These are phyloP conservation scores for Boulengeromyrus knoepffleri DNA, from an alignment of 2,113 vertebrate genomes.

Conservation along the genomic window DNA sequence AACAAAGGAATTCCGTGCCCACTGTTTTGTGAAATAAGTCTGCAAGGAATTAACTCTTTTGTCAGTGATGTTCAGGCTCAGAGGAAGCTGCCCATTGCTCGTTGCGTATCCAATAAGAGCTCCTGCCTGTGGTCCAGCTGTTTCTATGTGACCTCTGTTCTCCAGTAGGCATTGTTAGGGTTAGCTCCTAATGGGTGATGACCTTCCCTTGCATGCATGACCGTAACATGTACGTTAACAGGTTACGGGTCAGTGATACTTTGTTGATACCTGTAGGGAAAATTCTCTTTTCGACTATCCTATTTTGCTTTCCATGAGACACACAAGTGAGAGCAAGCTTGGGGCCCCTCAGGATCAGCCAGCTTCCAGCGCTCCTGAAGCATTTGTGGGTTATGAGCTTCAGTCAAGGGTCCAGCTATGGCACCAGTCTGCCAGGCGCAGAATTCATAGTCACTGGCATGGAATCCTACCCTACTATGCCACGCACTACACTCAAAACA, in stretches of 20 bases:
- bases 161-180: neutral
- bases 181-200: neutral
- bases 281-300: neutral
- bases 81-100: neutral
- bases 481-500: neutral
- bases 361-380: neutral
- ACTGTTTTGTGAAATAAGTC: slow-evolving; percentile 53
- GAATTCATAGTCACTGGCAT: neutral
- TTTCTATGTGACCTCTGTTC: neutral
- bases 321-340: neutral
- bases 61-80: slow-evolving; percentile 28
- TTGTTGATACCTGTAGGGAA: neutral
- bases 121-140: neutral
- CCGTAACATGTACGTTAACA: neutral
- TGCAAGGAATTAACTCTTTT: slow-evolving; percentile 46
- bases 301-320: neutral
- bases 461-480: neutral
- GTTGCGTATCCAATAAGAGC: neutral
- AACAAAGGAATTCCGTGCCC: slow-evolving; percentile 58
- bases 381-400: neutral
- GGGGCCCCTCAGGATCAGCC: neutral
- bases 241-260: neutral
- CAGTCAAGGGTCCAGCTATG: neutral
- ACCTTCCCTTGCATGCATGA: neutral
- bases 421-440: neutral